Conservation (phyloP, 2,113 vertebrate species). For the Todiramphus saurophagus region DNA sequence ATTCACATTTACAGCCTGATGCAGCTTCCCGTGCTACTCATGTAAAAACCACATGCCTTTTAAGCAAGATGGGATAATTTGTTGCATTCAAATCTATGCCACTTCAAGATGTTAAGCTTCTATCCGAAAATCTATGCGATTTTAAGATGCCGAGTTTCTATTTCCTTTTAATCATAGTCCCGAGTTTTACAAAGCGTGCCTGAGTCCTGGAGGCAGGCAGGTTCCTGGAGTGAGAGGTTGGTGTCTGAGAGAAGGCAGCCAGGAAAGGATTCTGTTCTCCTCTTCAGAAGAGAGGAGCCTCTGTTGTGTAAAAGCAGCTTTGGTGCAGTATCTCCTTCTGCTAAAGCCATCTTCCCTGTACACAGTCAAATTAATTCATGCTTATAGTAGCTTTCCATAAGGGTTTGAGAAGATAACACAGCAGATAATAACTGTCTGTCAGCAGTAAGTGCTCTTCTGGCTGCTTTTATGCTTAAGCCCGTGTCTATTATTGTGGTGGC, state of each 20-base stretch:
- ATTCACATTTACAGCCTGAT: not conserved
- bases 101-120: not conserved
- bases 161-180: not conserved
- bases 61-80: not conserved
- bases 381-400: not conserved
- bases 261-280: not conserved
- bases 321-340: accelerated
- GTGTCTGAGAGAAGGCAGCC: not conserved
- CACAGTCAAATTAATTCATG: not conserved
- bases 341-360: not conserved
- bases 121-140: not conserved
- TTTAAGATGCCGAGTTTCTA: not conserved
- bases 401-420: not conserved
- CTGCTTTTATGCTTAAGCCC: not conserved
- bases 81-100: not conserved
- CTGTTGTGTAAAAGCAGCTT: not conserved
- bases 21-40: not conserved
- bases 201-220: not conserved
- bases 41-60: not conserved
- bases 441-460: not conserved
- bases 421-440: not conserved
- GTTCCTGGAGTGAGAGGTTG: not conserved
- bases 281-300: not conserved
- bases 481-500: accelerated
- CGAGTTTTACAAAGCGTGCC: not conserved